Evolutionary conservation across 2,113 vertebrate species (phyloP), one percentile per base, ranked within the genome.

Genomic region (Synchiropus splendidus): DNA sequence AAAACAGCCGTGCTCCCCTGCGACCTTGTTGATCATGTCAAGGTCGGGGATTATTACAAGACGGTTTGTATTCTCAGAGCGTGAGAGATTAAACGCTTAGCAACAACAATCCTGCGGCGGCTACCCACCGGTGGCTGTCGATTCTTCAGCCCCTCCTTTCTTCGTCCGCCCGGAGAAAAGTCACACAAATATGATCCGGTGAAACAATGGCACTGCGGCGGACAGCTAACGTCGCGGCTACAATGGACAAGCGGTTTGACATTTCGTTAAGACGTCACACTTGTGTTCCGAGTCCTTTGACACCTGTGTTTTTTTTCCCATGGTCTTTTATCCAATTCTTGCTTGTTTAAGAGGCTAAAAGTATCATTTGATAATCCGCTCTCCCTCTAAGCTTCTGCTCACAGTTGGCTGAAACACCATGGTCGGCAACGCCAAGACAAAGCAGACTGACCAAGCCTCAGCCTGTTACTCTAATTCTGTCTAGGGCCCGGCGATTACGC

Each of bases 41-140:
- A 84, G 80, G 78, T 60, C 71, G 58, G 14, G 44, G 70, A 75
- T 58, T 75, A 83, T 81, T 82, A 83, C 74, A 59, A 73, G 72
- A 81, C 69, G 45, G 61, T 83, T 72, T 75, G 67, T 79, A 79
- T 81, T 85, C 82, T 73, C 74, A 21, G 27, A 72, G 61, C 65
- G 48, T 13, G 39, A 60, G 74, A 79, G 74, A 83, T 82, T 81
- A 85, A 83, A 72, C 44, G 72, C 77, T 83, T 80, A 80, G 75
- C 70, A 56, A 56, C 62, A 65, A 58, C 42, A 44, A 54, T 74
- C 76, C 72, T 18, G 64, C 54, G 37, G 49, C 63, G 21, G 50
- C 33, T 49, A 49, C 54, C 67, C 72, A 42, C 60, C 15, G 38
- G 42, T 36, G 45, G 38, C 36, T 40, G n/a, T 49, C 51, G 48